Conservation (phyloP, 1,140 invertebrate species). For the Adelges cooleyi region DNA sequence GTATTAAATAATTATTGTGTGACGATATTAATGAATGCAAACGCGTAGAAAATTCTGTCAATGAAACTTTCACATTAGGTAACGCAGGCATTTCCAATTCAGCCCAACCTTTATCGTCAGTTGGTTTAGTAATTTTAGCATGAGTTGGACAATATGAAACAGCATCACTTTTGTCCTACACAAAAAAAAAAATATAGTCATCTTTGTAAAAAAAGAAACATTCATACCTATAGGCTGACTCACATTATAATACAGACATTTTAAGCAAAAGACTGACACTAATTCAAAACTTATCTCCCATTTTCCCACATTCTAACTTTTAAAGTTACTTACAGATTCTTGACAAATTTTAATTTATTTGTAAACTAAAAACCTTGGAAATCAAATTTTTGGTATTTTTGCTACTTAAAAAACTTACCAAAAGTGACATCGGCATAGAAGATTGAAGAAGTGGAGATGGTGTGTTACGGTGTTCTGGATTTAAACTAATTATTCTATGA, state of each 20-base stretch:
- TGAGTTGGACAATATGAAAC: conserved; percentile 52
- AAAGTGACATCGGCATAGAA: conserved; percentile 15
- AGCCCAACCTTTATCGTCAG: conserved; percentile 55
- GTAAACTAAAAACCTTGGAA: too few species aligned
- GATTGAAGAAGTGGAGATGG: conserved; percentile 41
- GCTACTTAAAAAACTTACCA: neutral
- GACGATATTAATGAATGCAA: conserved; percentile 53
- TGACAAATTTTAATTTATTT: too few species aligned
- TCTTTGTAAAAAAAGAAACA: neutral
- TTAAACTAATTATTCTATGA: conserved; percentile 53
- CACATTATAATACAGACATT: too few species aligned
- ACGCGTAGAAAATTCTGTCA: conserved; percentile 51
- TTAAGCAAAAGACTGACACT: too few species aligned
- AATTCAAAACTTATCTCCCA: too few species aligned
- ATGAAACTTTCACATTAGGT: conserved; percentile 58
- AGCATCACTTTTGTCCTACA: conserved; percentile 18
- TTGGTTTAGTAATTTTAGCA: conserved; percentile 36
- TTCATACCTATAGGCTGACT: neutral
- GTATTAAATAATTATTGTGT: conserved; percentile 57
- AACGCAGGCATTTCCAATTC: conserved; percentile 56
- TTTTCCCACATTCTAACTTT: too few species aligned
- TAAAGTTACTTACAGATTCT: too few species aligned
- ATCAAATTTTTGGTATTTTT: too few species aligned
- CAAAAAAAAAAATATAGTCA: neutral
- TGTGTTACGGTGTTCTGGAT: conserved; percentile 38